A percentile compares a stretch with the other conserved stretches of the same genome.
Evolutionary conservation across 2,888 invertebrate species (phyloP).

Genomic region (Julus scandinavius): DNA sequence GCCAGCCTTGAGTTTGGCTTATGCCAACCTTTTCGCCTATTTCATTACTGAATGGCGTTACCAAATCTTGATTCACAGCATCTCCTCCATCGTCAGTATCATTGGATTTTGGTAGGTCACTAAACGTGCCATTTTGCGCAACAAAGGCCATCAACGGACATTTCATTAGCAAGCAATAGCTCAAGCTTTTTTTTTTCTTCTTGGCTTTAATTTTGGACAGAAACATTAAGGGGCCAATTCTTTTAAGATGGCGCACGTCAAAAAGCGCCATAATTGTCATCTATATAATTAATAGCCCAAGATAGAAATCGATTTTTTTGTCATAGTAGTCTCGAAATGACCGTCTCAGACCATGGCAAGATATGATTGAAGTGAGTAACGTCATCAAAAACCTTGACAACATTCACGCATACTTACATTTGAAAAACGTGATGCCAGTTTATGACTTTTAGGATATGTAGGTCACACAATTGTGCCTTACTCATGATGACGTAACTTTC

Average conservation of each 20-base stretch:
- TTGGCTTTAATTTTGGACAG: neutral
- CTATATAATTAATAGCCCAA: constrained; percentile 15
- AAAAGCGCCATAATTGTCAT: neutral
- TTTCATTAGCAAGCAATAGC: constrained; percentile 24
- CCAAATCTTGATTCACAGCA: constrained; percentile 48
- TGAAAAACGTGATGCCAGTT: neutral
- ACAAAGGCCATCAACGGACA: constrained; percentile 10
- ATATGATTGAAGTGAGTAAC: neutral
- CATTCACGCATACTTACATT: neutral
- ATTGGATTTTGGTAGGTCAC: constrained; percentile 49
- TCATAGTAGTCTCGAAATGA: neutral
- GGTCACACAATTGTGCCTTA: neutral
- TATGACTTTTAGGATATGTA: neutral
- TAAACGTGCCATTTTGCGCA: neutral
- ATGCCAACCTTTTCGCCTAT: constrained; percentile 26
- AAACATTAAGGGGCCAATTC: neutral
- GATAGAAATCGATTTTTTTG: constrained; percentile 14
- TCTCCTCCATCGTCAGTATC: constrained; percentile 3
- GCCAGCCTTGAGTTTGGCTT: constrained; percentile 47
- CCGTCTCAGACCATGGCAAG: neutral
- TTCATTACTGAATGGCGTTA: constrained; percentile 47
- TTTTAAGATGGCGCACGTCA: neutral
- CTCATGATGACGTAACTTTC: too few species aligned
- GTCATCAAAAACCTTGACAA: neutral
- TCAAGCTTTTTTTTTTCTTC: neutral